Base-by-base conservation (phyloP, 2,888 invertebrate genomes). In the Cyclophora albipunctata region DNA sequence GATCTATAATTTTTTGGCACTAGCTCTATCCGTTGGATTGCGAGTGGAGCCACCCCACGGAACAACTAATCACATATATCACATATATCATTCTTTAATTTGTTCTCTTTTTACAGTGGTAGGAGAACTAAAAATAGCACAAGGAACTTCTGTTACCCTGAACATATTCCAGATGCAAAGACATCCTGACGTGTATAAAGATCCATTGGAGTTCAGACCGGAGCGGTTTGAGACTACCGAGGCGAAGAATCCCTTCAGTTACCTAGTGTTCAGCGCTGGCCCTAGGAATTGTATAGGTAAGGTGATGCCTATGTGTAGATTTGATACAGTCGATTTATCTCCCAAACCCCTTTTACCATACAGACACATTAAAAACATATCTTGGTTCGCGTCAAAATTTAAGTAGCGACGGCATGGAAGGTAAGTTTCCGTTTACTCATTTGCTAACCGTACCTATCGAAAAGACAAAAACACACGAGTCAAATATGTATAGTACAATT, bases 241-340 rank as follows among this genome's bases (percentile, higher is more conserved):
- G 33, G 2, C 61, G 66, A 75, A 45, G 70, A 75, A 53, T 67
- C 80, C 58, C 71, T 87, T 90, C 60, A 83, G 83, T 34, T 92
- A 89, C 75, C 64, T 92, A 2, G 90, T 91, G 0, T 92, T 92
- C 52, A 92, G 92, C 60, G 92, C 92, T 5, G 92, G 92, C 0
- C 90, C 91, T 0, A 86, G 92, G 44, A 92, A 92, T 63, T 92
- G 92, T 58, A 90, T 92, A 53, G 90, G 90, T 89, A 67, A 58
- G 63, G 55, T 42, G n/a, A n/a, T n/a, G n/a, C 5, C 34, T 45
- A 35, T 5, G 5, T 34, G 42, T 3, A 40, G 34, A 46, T 41
- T 44, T 5, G 34, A 4, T 41, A 45, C 37, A 37, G 37, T 5
- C 37, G 37, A 37, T 20, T 20, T 20, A 20, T 20, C 20, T 20